Evolutionary conservation across 2,888 invertebrate species (phyloP).

Genomic region (Drosophila sordidula): DNA sequence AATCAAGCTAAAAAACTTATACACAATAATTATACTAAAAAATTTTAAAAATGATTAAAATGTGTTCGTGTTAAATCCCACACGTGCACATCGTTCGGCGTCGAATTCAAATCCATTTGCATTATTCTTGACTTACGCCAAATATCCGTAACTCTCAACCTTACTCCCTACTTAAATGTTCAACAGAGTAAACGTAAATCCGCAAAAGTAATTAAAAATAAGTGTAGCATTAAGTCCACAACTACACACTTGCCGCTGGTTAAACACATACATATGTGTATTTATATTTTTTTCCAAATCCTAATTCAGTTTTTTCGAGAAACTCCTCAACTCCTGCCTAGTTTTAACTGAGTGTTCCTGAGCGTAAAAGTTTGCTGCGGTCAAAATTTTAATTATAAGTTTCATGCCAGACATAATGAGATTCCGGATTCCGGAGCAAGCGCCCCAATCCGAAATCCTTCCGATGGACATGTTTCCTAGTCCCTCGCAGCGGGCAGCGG

Average conservation of each 20-base stretch:
- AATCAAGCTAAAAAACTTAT: too few relatives aligned
- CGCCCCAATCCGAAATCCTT: not conserved
- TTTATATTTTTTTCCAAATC: not conserved
- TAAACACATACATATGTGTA: not conserved
- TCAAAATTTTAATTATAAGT: conserved; percentile 79
- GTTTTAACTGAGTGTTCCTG: conserved; percentile 4
- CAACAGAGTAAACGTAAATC: conserved; percentile 16
- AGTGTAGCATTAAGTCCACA: conserved; percentile 44
- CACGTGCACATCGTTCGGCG: too few relatives aligned
- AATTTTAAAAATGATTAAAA: too few relatives aligned
- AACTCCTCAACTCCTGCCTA: conserved; percentile 7
- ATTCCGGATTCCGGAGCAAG: conserved; percentile 62
- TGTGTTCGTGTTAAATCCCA: too few relatives aligned
- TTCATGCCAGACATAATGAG: conserved; percentile 71
- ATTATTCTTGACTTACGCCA: too few relatives aligned
- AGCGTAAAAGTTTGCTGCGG: conserved; percentile 61
- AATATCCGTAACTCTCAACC: not conserved
- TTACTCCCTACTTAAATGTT: not conserved
- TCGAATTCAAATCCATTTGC: not conserved
- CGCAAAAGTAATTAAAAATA: conserved; percentile 79
- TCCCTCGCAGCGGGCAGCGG: conserved; percentile 50
- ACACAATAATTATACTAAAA: too few relatives aligned
- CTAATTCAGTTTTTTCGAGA: conserved; percentile 9
- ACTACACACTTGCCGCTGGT: conserved; percentile 1
- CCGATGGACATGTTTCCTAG: conserved; percentile 5